Base-by-base conservation (phyloP, 2,888 invertebrate species). In the Tetragonisca angustula region DNA sequence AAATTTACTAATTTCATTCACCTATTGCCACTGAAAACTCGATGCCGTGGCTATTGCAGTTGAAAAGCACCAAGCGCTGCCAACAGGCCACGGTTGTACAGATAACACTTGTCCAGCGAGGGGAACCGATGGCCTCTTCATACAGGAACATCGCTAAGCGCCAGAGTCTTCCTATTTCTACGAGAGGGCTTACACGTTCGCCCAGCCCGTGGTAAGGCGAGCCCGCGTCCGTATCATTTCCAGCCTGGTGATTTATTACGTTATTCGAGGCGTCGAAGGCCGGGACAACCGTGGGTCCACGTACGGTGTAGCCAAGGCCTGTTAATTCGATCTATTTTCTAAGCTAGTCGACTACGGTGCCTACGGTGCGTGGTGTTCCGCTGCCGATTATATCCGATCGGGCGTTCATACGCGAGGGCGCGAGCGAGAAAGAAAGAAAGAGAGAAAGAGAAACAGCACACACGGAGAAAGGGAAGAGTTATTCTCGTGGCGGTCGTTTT, bases 251-350 rank as follows among this genome's bases (percentile, higher is more conserved):
- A 84, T 84, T 84, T 84, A 84, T 84, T 79, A 52, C 83, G 83
- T 84, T 84, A 84, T 84, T 79, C 84, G 75, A 67, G 70, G 81
- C 77, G 87, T 85, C 74, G 83, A 83, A 76, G 68, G 54, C 77
- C 68, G 77, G 43, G 73, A 84, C 84, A 84, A 72, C 71, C 84
- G 83, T 83, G 78, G 73, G 32, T 32, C 78, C 78, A 75, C 79
- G 84, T 64, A 32, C 1, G 36, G 71, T 27, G 54, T 15, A 72
- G 56, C 82, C 32, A 69, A 54, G 61, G 17, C 69, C 79, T 72
- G 83, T 84, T 84, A 84, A 84, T 84, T 83, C 84, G 79, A 83
- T 84, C 84, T 84, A 84, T 84, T 84, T 83, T 84, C 83, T 84
- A 84, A 64, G 59, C 72, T 62, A 15, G 64, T 43, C 59, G 67